Base-by-base conservation (phyloP, 2,797 vertebrate species). In the Enteromius trimaculatus region DNA sequence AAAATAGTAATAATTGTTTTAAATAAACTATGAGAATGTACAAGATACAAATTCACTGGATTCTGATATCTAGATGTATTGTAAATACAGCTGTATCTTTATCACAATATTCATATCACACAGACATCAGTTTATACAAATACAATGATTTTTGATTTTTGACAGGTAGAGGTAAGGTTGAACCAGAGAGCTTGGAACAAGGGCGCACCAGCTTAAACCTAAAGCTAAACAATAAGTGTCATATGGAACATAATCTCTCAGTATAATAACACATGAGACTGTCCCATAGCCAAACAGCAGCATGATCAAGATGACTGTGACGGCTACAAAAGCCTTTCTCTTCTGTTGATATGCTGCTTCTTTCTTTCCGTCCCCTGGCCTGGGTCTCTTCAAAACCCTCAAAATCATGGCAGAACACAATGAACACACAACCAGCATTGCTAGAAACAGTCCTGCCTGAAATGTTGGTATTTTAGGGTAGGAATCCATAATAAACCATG, bases 211-310 rank as follows among this genome's bases (percentile, higher is more conserved):
- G 29, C 55, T 29, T 44, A 77, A 16, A 26, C 55, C 75, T 29
- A 58, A 0, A 60, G 44, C 13, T 60, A 62, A 23, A 66, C 77
- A 79, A 31, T n/a, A 81, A 31, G 16, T 62, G 0, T 64, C 7
- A 5, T 81, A 37, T 6, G 80, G 21, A 37, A 81, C 9, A 6
- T 81, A 0, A 49, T 64, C 55, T n/a, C 14, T 34, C 6, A 65
- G 9, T 7, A 64, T 19, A 74, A 65, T 49, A 72, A 16, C 55
- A 47, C 13, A 62, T 21, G 58, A 34, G 26, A 81, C 14, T 29
- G 69, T 74, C 26, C 80, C 80, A 64, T 74, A 81, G 29, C 80
- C 69, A 47, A 74, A 49, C 55, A 81, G 3, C 53, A 81, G 29
- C 2, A 42, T 64, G 26, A 74, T 47, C 37, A 74, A 19, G 21